These are phyloP conservation scores for Platanista minor DNA, from an alignment of 2,113 vertebrate genomes.

Conservation along the genomic window DNA sequence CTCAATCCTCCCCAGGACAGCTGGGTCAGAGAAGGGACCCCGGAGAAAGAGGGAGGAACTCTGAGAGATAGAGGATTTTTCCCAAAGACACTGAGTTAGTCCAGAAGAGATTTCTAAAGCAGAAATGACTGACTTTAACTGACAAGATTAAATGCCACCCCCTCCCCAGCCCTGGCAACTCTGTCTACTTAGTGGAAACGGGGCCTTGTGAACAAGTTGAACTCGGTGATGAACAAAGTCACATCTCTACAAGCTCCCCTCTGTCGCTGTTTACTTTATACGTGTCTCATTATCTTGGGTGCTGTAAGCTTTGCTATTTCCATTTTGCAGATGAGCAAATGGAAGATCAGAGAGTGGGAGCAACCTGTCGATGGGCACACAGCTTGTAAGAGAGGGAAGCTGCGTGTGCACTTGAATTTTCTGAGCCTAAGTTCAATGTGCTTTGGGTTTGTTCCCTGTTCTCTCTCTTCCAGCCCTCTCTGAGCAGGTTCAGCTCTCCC, in stretches of 20 bases:
- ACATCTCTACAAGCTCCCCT: not conserved
- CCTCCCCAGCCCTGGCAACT: rapidly evolving
- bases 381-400: not conserved
- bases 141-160: not conserved
- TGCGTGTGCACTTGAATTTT: not conserved
- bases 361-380: no score
- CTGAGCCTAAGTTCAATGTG: no score
- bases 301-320: not conserved
- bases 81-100: not conserved
- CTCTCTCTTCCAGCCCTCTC: not conserved
- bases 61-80: not conserved
- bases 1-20: not conserved
- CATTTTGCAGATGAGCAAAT: not conserved
- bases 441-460: not conserved
- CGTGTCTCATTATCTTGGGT: not conserved
- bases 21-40: not conserved
- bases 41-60: not conserved
- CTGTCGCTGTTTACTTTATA: not conserved
- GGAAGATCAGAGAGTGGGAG: not conserved
- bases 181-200: rapidly evolving
- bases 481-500: not conserved
- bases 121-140: not conserved
- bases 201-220: not conserved
- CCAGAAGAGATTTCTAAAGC: not conserved
- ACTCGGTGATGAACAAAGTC: not conserved